These are phyloP conservation scores for Protonemura montana DNA, from an alignment of 2,888 invertebrate genomes.

Conservation along the genomic window DNA sequence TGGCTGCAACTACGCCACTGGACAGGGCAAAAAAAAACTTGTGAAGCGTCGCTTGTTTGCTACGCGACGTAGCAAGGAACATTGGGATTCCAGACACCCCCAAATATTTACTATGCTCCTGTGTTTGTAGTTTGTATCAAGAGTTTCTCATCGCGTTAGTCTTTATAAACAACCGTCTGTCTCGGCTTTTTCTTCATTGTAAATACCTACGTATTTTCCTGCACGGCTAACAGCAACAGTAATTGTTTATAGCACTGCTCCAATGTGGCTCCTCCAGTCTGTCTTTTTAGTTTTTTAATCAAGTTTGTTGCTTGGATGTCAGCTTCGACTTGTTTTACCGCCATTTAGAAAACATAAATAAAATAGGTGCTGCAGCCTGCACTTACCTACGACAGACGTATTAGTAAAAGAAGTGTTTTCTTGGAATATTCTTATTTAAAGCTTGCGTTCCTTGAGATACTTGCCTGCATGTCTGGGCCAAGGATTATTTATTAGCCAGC, in stretches of 20 bases:
- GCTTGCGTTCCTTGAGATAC: neutral
- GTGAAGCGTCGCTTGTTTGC: neutral
- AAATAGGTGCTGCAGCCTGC: neutral
- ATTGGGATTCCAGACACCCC: neutral
- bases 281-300: neutral
- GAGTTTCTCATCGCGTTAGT: neutral
- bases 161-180: neutral
- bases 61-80: neutral
- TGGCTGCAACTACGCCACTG: neutral
- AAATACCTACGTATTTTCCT: conserved; percentile 7
- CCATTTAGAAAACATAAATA: neutral
- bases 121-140: conserved; percentile 2
- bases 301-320: neutral
- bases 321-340: neutral
- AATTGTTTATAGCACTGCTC: conserved; percentile 7
- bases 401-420: neutral
- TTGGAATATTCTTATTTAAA: neutral
- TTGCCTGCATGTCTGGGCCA: neutral
- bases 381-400: neutral
- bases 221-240: neutral
- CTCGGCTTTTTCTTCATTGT: neutral
- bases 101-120: neutral
- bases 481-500: neutral
- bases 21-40: neutral
- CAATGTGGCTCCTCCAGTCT: neutral